Conservation (phyloP, 2,797 vertebrate species). For the Mastacembelus armatus region DNA sequence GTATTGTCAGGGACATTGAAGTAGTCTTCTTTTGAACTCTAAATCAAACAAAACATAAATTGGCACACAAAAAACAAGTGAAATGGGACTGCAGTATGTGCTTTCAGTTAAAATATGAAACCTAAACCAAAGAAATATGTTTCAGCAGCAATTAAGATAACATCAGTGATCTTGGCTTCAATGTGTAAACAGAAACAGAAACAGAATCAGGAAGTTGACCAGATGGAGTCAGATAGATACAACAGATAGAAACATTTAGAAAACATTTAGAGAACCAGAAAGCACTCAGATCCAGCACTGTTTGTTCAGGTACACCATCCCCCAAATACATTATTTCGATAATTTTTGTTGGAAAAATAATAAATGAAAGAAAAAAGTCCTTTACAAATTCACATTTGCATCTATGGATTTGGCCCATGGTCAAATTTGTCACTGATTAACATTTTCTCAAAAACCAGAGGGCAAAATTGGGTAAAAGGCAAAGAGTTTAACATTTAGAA, state of each 20-base stretch:
- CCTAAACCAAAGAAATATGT: slow-evolving; percentile 49
- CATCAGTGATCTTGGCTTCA: slow-evolving; percentile 62
- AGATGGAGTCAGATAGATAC: slow-evolving; percentile 52
- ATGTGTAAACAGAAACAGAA: slow-evolving; percentile 70
- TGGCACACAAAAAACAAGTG: not conserved
- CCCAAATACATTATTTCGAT: not conserved
- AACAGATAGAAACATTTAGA: slow-evolving; percentile 50
- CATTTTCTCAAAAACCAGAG: not conserved
- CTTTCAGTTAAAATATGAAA: slow-evolving; percentile 49
- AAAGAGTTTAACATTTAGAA: slow-evolving; percentile 20
- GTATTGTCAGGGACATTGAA: slow-evolving; percentile 95
- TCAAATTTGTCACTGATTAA: too few relatives aligned
- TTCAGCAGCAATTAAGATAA: slow-evolving; percentile 56
- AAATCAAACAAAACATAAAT: slow-evolving; percentile 40
- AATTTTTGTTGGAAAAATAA: too few relatives aligned
- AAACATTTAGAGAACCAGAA: slow-evolving; percentile 30
- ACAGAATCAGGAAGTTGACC: slow-evolving; percentile 48
- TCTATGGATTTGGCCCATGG: not conserved
- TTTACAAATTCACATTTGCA: too few relatives aligned
- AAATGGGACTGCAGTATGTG: not conserved
- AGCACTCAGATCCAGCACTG: not conserved
- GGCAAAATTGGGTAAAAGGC: not conserved
- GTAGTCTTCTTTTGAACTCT: slow-evolving; percentile 96
- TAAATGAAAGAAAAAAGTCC: too few relatives aligned
- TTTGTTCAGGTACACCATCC: not conserved